Evolutionary conservation across 23 tunicate genomes (phyloP).

Genomic region (Halocynthia roretzi): DNA sequence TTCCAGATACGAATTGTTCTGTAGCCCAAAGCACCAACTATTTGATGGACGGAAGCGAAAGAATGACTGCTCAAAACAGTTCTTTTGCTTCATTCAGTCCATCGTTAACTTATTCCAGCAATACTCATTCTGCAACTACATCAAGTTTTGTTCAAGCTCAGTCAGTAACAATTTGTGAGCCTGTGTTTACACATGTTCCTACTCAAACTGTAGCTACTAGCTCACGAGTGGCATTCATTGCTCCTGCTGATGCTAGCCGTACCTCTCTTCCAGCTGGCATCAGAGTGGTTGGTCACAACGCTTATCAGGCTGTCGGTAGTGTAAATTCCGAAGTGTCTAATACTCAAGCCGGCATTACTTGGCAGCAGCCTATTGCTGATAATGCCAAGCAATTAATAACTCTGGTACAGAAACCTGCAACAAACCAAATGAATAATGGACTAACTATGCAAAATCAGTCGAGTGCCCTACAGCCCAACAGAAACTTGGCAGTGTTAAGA

Average conservation of each 20-base stretch:
- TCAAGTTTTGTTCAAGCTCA: conserved; percentile 1
- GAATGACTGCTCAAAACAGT: too few species aligned
- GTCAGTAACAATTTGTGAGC: background rate
- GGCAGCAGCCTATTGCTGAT: background rate
- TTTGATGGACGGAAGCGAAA: too few species aligned
- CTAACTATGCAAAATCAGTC: background rate
- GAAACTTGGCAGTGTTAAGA: conserved; percentile 17
- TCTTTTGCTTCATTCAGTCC: too few species aligned
- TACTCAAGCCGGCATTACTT: background rate
- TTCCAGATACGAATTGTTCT: too few species aligned
- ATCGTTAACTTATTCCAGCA: background rate
- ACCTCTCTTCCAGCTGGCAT: background rate
- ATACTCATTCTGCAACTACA: background rate
- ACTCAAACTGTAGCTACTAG: background rate
- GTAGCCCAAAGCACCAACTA: too few species aligned
- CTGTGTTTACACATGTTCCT: conserved; percentile 1
- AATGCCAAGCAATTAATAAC: conserved; percentile 3
- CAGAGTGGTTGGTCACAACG: background rate
- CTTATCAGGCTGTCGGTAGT: background rate
- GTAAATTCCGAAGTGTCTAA: background rate
- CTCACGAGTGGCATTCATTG: background rate
- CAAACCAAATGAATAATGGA: background rate
- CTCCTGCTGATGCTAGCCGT: background rate
- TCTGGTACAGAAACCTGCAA: conserved; percentile 13
- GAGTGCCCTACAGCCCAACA: background rate